Conservation (phyloP, 2,113 vertebrate genomes). For the Tyto alba region DNA sequence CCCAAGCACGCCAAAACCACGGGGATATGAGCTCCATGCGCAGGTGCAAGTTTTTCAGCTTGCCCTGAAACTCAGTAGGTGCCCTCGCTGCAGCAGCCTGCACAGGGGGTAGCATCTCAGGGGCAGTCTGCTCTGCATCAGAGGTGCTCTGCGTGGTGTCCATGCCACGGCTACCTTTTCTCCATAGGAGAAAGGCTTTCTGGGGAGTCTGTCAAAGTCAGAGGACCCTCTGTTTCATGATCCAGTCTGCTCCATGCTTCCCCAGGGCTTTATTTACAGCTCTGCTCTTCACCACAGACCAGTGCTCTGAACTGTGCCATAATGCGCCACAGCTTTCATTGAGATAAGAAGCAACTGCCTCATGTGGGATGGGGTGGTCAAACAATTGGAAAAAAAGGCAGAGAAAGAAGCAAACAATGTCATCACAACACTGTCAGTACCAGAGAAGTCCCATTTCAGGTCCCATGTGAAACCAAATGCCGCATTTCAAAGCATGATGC, state of each 20-base stretch:
- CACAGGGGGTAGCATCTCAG: neutral
- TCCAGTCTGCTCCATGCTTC: neutral
- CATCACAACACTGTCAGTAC: neutral
- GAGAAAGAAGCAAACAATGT: neutral
- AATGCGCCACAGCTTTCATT: accelerated
- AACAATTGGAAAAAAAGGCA: neutral
- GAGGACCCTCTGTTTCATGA: neutral
- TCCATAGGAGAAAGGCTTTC: accelerated
- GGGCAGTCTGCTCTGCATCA: accelerated
- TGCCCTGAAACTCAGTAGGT: accelerated
- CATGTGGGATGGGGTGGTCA: too few species aligned
- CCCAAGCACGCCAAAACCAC: neutral
- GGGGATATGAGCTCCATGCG: accelerated
- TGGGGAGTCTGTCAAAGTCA: neutral
- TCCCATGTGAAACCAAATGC: neutral
- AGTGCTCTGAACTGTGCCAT: neutral
- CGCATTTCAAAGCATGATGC: neutral
- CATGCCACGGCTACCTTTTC: neutral
- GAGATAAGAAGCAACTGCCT: neutral
- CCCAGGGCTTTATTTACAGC: neutral
- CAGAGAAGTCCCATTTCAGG: neutral
- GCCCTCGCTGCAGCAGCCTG: neutral
- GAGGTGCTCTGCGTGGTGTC: neutral
- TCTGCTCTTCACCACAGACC: neutral
- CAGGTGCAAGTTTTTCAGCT: neutral